Evolutionary conservation across 1,140 invertebrate genomes (phyloP).

Genomic region (Micrasema longulum): DNA sequence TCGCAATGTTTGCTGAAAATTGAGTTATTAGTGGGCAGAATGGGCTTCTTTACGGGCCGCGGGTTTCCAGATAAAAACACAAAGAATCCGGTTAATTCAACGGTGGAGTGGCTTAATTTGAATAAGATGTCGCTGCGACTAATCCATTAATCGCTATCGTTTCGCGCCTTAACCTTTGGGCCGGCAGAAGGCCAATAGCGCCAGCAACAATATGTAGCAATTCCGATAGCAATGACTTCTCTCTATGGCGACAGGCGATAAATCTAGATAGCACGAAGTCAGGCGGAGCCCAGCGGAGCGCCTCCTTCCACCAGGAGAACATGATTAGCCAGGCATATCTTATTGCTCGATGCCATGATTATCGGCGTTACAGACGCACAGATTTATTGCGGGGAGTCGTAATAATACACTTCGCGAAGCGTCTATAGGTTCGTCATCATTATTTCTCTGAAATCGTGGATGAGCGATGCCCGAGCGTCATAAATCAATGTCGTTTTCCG

Average conservation of each 20-base stretch:
- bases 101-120: neutral
- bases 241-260: slow-evolving; percentile 22
- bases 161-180: too few species aligned
- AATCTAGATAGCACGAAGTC: slow-evolving; percentile 21
- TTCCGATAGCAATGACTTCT: slow-evolving; percentile 9
- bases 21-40: slow-evolving; percentile 22
- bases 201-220: neutral
- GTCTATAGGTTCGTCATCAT: slow-evolving; percentile 23
- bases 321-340: slow-evolving; percentile 26
- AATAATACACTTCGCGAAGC: slow-evolving; percentile 17
- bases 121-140: too few species aligned
- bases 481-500: slow-evolving; percentile 27
- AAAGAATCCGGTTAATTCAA: slow-evolving; percentile 7
- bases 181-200: neutral
- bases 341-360: slow-evolving; percentile 29
- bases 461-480: slow-evolving; percentile 2
- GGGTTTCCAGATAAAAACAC: neutral
- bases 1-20: slow-evolving; percentile 14
- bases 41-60: slow-evolving; percentile 7
- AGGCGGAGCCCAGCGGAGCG: slow-evolving; percentile 1
- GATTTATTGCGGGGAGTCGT: slow-evolving; percentile 15
- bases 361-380: slow-evolving; percentile 21
- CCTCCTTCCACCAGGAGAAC: slow-evolving; percentile 1
- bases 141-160: too few species aligned
- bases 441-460: slow-evolving; percentile 24